Conservation (phyloP, 2,113 vertebrate species). For the Illadopsis cleaveri region DNA sequence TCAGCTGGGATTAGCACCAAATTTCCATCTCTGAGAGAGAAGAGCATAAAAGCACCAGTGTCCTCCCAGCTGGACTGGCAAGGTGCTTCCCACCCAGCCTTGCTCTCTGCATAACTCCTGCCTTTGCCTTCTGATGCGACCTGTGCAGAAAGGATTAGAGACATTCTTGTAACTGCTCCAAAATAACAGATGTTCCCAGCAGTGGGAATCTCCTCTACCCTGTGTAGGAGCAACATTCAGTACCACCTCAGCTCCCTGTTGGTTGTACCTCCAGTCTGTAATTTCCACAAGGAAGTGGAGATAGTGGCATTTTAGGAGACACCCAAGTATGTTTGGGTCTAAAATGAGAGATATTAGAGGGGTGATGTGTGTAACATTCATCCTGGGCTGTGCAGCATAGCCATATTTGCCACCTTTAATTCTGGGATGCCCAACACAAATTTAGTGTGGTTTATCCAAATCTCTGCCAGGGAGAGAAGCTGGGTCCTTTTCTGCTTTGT, state of each 20-base stretch:
- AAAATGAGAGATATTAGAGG: background rate
- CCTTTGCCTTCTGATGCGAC: background rate
- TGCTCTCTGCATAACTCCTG: background rate
- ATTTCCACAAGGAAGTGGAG: background rate
- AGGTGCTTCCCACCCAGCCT: background rate
- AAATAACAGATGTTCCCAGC: background rate
- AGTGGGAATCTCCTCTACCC: background rate
- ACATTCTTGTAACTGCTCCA: background rate
- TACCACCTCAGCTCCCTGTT: background rate
- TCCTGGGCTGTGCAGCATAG: background rate
- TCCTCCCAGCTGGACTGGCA: background rate
- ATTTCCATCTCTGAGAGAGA: background rate
- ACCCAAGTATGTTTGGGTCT: background rate
- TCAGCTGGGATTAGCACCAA: background rate
- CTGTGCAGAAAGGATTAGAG: background rate
- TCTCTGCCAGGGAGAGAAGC: background rate
- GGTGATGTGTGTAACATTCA: background rate
- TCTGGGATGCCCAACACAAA: background rate
- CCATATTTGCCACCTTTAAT: background rate
- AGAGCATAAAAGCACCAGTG: background rate
- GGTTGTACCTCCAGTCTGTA: background rate
- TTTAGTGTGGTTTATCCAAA: background rate
- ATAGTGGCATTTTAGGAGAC: background rate
- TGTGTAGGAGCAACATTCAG: background rate
- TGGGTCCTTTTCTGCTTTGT: background rate